phyloP scores from a whole-genome alignment of 2,888 invertebrate genomes.

The Sarcophaga rosellei region DNA sequence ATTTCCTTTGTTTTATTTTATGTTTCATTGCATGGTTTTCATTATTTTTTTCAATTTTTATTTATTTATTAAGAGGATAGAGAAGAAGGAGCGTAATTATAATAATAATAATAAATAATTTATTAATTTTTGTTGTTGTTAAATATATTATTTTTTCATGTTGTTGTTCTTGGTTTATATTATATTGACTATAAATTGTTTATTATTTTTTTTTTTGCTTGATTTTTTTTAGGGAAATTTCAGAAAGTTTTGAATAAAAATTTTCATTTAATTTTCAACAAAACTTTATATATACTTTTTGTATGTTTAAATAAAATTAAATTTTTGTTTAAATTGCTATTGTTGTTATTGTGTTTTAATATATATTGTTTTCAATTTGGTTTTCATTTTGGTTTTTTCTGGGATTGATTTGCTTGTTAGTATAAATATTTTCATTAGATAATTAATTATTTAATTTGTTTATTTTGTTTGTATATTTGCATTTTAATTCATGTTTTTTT shows the following conservation, averaged over 20 bases:
- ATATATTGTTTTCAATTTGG: constrained; percentile 29
- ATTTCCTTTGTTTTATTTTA: too few relatives aligned
- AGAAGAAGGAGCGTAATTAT: constrained; percentile 28
- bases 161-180: background rate
- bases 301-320: constrained; percentile 14
- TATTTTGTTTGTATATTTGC: background rate
- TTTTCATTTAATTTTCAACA: constrained; percentile 7
- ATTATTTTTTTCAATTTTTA: constrained; percentile 3
- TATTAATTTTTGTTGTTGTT: constrained; percentile 24
- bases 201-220: constrained; percentile 34
- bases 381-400: constrained; percentile 34
- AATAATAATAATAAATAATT: constrained; percentile 62
- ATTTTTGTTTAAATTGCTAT: constrained; percentile 26
- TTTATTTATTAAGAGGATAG: constrained; percentile 20
- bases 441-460: constrained; percentile 20
- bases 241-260: constrained; percentile 21
- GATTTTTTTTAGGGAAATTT: constrained; percentile 36
- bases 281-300: background rate
- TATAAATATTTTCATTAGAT: constrained; percentile 51
- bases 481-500: constrained; percentile 15
- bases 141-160: background rate
- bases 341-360: constrained; percentile 22
- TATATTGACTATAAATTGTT: constrained; percentile 62
- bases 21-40: background rate
- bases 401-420: constrained; percentile 29